Evolutionary conservation across 2,888 invertebrate species (phyloP).

Genomic region (Chesias legatella): DNA sequence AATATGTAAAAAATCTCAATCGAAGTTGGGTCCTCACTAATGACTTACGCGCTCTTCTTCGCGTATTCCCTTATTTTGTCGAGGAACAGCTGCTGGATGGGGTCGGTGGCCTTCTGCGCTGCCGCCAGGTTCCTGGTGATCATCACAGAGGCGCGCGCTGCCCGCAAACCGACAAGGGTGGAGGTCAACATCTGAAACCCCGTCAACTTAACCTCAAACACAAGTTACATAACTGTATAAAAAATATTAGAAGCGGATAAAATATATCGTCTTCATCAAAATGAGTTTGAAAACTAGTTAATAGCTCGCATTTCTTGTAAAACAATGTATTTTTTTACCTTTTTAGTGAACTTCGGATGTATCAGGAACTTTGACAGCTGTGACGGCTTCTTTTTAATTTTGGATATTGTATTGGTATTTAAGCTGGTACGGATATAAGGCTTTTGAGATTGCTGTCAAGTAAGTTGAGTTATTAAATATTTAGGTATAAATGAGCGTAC

Average conservation of each 20-base stretch:
- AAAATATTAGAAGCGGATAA: conserved; percentile 14
- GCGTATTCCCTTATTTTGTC: conserved; percentile 96
- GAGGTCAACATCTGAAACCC: conserved; percentile 80
- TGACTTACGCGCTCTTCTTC: conserved; percentile 89
- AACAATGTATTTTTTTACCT: conserved; percentile 35
- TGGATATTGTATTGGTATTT: no score
- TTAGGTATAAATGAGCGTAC: no score
- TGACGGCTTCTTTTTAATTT: conserved; percentile 30
- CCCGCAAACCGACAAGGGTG: conserved; percentile 73
- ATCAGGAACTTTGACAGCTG: conserved; percentile 39
- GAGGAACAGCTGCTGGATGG: conserved; percentile 95
- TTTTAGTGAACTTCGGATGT: conserved; percentile 36
- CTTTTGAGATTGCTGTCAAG: no score
- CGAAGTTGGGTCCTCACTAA: conserved; percentile 20
- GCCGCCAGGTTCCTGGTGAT: conserved; percentile 87
- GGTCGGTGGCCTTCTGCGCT: conserved; percentile 88
- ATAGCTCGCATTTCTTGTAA: conserved; percentile 4
- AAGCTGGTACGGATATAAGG: no score
- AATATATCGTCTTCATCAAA: no score
- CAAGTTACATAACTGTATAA: conserved; percentile 52
- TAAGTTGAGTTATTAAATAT: no score
- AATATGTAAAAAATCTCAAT: no score
- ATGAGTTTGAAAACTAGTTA: neutral
- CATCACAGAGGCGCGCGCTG: conserved; percentile 70
- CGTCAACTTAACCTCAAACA: conserved; percentile 56